A percentile compares a stretch with the other conserved stretches of the same genome.
These are phyloP conservation scores for Gallinago paraguaiae DNA, from an alignment of 2,113 vertebrate genomes.

Conservation along the genomic window DNA sequence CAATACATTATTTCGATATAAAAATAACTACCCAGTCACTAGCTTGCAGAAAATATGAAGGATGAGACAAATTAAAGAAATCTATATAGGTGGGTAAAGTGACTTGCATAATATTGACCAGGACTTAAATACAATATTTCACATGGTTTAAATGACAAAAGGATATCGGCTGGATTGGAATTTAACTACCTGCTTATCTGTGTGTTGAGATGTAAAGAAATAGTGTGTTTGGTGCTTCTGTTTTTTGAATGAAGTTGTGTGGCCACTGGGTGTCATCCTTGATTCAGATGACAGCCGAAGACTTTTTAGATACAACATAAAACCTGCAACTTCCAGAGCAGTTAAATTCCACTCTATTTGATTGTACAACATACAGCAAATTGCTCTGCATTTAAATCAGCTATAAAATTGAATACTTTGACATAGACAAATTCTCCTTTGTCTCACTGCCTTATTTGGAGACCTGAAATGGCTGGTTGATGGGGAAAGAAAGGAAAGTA, in stretches of 20 bases:
- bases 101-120: not conserved
- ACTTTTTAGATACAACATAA: not conserved
- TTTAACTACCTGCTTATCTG: not conserved
- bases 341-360: conserved; percentile 63
- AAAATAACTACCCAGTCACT: not conserved
- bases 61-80: not conserved
- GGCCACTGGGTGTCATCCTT: conserved; percentile 80
- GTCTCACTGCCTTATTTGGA: conserved; percentile 44
- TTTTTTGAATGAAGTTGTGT: conserved; percentile 20
- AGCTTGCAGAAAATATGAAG: conserved; percentile 13
- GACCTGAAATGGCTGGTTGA: not conserved
- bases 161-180: not conserved
- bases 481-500: not conserved
- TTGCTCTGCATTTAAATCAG: conserved; percentile 69
- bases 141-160: not conserved
- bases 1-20: not conserved
- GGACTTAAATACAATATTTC: not conserved
- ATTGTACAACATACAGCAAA: conserved; percentile 65
- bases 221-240: not conserved
- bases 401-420: conserved; percentile 63
- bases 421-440: conserved; percentile 68
- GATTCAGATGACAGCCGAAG: conserved; percentile 55
- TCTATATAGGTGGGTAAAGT: not conserved
- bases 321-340: not conserved
- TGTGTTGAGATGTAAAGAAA: not conserved